Evolutionary conservation across 2,888 invertebrate species (phyloP).

Genomic region (Melieria omissa): DNA sequence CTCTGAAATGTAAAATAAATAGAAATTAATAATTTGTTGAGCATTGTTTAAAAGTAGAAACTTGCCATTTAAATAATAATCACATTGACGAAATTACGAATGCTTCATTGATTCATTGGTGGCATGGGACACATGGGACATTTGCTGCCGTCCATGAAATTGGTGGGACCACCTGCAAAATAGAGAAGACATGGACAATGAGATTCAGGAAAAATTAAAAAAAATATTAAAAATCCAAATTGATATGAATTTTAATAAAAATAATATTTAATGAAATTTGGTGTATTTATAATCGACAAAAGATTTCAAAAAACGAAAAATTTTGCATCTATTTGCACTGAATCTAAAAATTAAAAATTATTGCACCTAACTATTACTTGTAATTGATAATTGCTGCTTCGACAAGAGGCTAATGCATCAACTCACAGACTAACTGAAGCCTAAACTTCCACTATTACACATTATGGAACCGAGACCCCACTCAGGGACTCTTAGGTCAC

Average conservation of each 20-base stretch:
- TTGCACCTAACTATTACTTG: not conserved
- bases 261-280: not conserved
- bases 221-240: conserved; percentile 21
- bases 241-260: not conserved
- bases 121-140: conserved; percentile 63
- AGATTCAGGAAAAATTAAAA: conserved; percentile 24
- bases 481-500: too few relatives aligned
- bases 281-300: not conserved
- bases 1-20: too few relatives aligned
- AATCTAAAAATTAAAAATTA: not conserved
- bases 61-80: too few relatives aligned
- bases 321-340: not conserved
- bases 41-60: too few relatives aligned
- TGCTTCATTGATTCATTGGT: conserved; percentile 60
- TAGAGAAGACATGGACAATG: conserved; percentile 16
- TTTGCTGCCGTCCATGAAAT: conserved; percentile 58
- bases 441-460: too few relatives aligned
- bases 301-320: not conserved
- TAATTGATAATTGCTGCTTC: too few relatives aligned
- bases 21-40: too few relatives aligned
- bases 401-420: too few relatives aligned
- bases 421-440: too few relatives aligned
- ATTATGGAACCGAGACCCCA: too few relatives aligned
- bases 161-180: conserved; percentile 50
- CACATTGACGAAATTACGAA: conserved; percentile 3